Evolutionary conservation across 2,113 vertebrate genomes (phyloP).

Genomic region (Vulpes ferrilata): DNA sequence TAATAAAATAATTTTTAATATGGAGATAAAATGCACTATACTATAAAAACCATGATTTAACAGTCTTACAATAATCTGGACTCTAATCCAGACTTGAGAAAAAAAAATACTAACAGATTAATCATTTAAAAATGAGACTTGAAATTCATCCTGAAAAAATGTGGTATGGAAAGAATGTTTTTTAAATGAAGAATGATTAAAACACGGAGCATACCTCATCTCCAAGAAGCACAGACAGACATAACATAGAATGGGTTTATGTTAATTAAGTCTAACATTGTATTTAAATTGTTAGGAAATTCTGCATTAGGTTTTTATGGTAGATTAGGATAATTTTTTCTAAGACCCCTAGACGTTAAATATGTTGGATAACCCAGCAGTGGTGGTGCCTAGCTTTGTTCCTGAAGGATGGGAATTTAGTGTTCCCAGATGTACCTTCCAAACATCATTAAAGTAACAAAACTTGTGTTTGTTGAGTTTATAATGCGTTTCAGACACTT

Average conservation of each 20-base stretch:
- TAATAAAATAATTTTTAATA: neutral
- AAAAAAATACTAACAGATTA: neutral
- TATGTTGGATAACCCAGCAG: neutral
- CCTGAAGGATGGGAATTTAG: neutral
- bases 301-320: neutral
- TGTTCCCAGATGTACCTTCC: neutral
- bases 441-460: neutral
- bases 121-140: neutral
- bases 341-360: neutral
- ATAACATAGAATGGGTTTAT: neutral
- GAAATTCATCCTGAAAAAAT: neutral
- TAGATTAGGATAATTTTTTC: neutral
- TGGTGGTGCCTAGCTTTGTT: neutral
- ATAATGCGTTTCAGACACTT: neutral
- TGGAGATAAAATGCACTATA: neutral
- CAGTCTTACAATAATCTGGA: neutral
- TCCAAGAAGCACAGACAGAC: neutral
- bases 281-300: conserved; percentile 6
- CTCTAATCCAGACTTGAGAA: neutral
- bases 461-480: neutral
- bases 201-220: neutral
- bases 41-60: neutral
- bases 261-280: neutral
- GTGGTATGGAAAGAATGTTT: neutral
- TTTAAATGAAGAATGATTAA: neutral